Conservation (phyloP, 2,797 vertebrate species). For the Schizopygopsis pylzovi region DNA sequence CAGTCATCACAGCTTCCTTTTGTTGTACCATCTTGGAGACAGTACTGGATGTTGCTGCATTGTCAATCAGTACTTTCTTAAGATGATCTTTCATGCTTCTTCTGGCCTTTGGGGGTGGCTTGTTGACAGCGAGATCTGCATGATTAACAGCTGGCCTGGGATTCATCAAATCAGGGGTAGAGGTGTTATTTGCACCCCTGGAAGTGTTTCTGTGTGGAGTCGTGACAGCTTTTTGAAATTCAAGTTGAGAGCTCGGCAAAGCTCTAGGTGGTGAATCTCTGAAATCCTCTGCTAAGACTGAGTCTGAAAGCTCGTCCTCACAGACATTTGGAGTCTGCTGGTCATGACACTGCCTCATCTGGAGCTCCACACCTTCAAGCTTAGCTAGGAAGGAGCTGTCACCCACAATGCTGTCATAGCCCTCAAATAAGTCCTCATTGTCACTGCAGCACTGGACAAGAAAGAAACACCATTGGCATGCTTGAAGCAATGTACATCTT, state of each 20-base stretch:
- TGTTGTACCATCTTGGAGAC: slow-evolving; percentile 79
- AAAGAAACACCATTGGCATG: background rate
- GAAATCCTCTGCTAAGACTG: slow-evolving; percentile 57
- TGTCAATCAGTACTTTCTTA: slow-evolving; percentile 88
- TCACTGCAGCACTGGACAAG: slow-evolving; percentile 79
- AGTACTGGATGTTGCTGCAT: slow-evolving; percentile 79
- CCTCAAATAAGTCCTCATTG: slow-evolving; percentile 89
- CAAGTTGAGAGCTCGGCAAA: slow-evolving; percentile 81
- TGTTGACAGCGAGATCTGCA: slow-evolving; percentile 22
- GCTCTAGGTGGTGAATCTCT: slow-evolving; percentile 71
- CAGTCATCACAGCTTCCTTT: slow-evolving; percentile 82
- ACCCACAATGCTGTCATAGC: slow-evolving; percentile 85
- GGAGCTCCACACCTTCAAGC: slow-evolving; percentile 78
- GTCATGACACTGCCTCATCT: slow-evolving; percentile 47
- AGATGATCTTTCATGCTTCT: slow-evolving; percentile 86
- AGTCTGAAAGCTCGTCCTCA: slow-evolving; percentile 56
- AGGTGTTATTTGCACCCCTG: slow-evolving; percentile 28
- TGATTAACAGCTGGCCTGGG: background rate
- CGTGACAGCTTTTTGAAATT: slow-evolving; percentile 71
- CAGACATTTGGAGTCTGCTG: background rate
- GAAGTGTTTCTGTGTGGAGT: slow-evolving; percentile 52
- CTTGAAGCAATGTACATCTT: background rate
- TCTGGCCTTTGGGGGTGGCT: slow-evolving; percentile 60
- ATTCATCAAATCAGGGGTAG: slow-evolving; percentile 54
- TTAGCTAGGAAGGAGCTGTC: slow-evolving; percentile 83